Evolutionary conservation across 2,113 vertebrate genomes (phyloP).

Genomic region (Eidolon helvum): DNA sequence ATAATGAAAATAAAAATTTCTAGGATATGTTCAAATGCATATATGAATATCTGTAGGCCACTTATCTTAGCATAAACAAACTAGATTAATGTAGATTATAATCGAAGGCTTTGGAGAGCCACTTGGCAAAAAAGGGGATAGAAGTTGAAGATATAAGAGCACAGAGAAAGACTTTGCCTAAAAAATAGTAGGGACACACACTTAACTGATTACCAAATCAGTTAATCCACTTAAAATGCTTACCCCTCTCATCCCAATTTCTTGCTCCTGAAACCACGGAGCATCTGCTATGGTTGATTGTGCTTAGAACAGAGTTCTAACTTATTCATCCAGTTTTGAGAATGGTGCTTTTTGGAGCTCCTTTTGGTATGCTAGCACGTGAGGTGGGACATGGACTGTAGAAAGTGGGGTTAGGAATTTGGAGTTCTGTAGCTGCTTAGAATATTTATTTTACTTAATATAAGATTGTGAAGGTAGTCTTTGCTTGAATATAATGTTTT

Average conservation of each 20-base stretch:
- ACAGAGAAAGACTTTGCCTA: not conserved
- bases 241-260: not conserved
- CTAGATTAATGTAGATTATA: constrained; percentile 33
- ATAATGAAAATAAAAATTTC: constrained; percentile 31
- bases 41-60: not conserved
- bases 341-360: not conserved
- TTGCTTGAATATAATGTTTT: not conserved
- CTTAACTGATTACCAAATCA: not conserved
- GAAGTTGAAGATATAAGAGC: not conserved
- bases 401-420: not conserved
- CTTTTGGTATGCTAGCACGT: not conserved
- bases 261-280: not conserved
- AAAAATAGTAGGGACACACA: not conserved
- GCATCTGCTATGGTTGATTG: not conserved
- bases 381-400: not conserved
- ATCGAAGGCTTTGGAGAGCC: constrained; percentile 1
- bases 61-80: constrained; percentile 40
- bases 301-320: not conserved
- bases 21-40: not conserved
- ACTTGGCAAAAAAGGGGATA: not conserved
- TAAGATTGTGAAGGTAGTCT: not conserved
- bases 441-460: not conserved
- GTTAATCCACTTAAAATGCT: not conserved
- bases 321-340: not conserved
- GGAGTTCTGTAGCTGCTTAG: not conserved